Evolutionary conservation across 2,797 vertebrate species (phyloP), one percentile per base, ranked within the genome.

Genomic region (Oophaga sylvatica): DNA sequence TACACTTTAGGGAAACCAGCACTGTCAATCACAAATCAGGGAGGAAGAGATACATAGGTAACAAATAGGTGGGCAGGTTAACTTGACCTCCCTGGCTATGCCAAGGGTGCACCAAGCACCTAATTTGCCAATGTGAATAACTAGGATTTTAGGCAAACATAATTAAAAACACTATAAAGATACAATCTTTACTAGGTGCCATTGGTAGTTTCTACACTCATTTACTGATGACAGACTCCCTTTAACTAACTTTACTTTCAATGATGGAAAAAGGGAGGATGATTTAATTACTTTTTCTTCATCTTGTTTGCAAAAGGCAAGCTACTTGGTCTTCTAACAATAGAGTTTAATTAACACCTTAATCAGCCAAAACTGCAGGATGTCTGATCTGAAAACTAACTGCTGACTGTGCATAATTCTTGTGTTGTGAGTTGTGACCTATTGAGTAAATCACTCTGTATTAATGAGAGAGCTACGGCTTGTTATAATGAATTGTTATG

Each of bases 311-410:
- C 26, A 67, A 67, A 45, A 29, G 62, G 62, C 73, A 78, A 60
- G 57, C 53, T 77, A 76, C 65, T 31, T 79, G 48, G 26, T 29
- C 84, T 70, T 60, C 84, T 68, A 86, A 86, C 84, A 86, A 86
- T 56, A 60, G 70, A 65, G 26, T 78, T 78, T 85, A 85, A 78
- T 85, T 85, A 86, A 68, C 84, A 86, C 84, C 84, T 79, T 19
- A 35, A 59, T 78, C 60, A 79, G 63, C 76, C 62, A 26, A 41
- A 78, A 35, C 75, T 57, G 84, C 84, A 80, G 60, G 76, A 78
- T n/a, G 67, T 79, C 59, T 26, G 57, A 45, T 35, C 26, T 76
- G 71, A 10, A 84, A 73, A 73, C 26, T 22, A 67, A 62, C 68
- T 60, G 56, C 67, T 60, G 56, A 59, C 29, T 60, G n/a, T 60